phyloP scores from a whole-genome alignment of 2,113 vertebrate species.

The Thymallus thymallus region DNA sequence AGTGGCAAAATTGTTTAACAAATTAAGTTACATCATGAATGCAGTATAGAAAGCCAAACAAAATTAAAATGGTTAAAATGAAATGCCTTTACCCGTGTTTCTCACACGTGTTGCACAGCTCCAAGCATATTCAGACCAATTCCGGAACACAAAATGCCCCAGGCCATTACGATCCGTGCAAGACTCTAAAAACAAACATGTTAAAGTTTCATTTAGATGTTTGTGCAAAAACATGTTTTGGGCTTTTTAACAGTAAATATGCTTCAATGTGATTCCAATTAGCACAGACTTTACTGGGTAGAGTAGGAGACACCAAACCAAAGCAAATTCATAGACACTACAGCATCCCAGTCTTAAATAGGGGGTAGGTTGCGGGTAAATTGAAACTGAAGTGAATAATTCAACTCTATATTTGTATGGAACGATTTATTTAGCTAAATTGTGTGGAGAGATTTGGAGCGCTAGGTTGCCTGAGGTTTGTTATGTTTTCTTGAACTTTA shows the following conservation, averaged over 20 bases:
- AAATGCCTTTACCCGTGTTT: neutral
- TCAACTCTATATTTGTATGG: slow-evolving; percentile 28
- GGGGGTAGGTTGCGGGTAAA: slow-evolving; percentile 5
- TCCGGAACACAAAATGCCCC: neutral
- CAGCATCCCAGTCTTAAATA: neutral
- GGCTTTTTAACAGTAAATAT: slow-evolving; percentile 9
- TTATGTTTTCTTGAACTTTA: neutral
- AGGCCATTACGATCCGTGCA: neutral
- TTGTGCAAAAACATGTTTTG: slow-evolving; percentile 4
- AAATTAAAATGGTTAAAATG: neutral
- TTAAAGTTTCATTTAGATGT: slow-evolving; percentile 9
- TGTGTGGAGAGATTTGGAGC: slow-evolving; percentile 21
- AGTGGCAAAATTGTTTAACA: neutral
- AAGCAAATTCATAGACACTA: neutral
- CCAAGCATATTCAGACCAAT: neutral
- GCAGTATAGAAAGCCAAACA: slow-evolving; percentile 5
- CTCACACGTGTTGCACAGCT: neutral
- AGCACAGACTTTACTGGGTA: neutral
- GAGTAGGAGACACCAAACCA: neutral
- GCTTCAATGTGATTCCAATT: slow-evolving; percentile 2
- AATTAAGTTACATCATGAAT: slow-evolving; percentile 5
- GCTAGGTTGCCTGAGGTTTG: slow-evolving; percentile 12
- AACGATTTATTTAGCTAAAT: slow-evolving; percentile 39
- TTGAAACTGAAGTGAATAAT: slow-evolving; percentile 38
- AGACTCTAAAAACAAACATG: neutral